Evolutionary conservation across 2,113 vertebrate genomes (phyloP), one percentile per base, ranked within the genome.

Genomic region (Mastomys coucha): DNA sequence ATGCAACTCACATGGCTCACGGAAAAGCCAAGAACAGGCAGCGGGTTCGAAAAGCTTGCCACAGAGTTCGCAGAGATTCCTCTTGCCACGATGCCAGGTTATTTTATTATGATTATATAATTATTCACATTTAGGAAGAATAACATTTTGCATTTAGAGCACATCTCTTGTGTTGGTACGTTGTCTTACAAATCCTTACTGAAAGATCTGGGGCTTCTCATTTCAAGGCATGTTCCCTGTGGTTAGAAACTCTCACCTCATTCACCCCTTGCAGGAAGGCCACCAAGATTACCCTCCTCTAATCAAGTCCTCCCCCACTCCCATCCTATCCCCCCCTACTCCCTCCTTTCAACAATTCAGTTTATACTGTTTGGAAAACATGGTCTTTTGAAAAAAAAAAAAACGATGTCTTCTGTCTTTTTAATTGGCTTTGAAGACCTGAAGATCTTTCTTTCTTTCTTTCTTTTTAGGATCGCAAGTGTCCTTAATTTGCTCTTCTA

Each of bases 391-490:
- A 17, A 53, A 91, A 45, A 45, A 45, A 45, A 45, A 95, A 89
- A n/a, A 75, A 31, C 31, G 36, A 91, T 60, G 63, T 58, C 26
- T 95, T 97, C 67, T 91, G 60, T 96, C 77, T 92, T 96, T 88
- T 91, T 96, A 96, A 96, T 81, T 97, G 65, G 58, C 73, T 96
- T 96, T 93, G 95, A 96, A 96, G 91, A 94, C 69, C 84, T 91
- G 84, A 88, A 88, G 75, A 12, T 96, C 39, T 93, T 56, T 93
- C n/a, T 28, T 90, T 82, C 58, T 60, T 65, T 95, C 58, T 7
- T 94, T 49, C 91, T 10, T 42, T 72, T 73, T 49, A 67, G 77
- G 93, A 95, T 86, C 77, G 22, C 65, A 87, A 94, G 91, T 91
- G 60, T 42, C 69, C 91, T 92, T 89, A 63, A 89, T 89, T 96